Evolutionary conservation across 2,113 vertebrate species (phyloP), one percentile per base, ranked within the genome.

Genomic region (Symphodus melops): DNA sequence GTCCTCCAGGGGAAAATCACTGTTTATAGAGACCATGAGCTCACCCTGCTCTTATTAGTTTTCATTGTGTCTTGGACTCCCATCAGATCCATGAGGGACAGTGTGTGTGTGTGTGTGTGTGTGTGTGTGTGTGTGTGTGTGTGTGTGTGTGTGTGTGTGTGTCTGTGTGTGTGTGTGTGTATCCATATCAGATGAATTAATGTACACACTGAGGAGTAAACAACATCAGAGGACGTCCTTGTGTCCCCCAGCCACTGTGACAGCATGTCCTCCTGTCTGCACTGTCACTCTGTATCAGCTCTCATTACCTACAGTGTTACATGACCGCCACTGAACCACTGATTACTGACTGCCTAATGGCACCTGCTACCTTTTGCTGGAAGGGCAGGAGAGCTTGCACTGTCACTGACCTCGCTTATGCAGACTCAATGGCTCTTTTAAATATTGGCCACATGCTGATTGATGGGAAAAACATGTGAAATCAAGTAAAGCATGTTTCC

Each of bases 211-310:
- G 78, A 86, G 55, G 74, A 74, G 80, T 75, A 90, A 86, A 87
- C 85, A 89, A 82, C 83, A 84, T 70, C 68, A 62, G 81, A 88
- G 84, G 85, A 90, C 72, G 72, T 86, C 86, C 87, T 82, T 1
- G 11, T 69, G 69, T 88, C 81, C 84, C 69, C 62, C 76, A 81
- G 72, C 72, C 1, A 9, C 70, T 64, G 81, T 74, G 86, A 77
- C 89, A 87, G 83, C 67, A 54, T 84, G 83, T 86, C 77, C 84
- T 78, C 81, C 76, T 88, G 87, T 88, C 89, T 81, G 67, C 85
- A 61, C 71, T 75, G 84, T 86, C 84, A 85, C 75, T 84, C 73
- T 67, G 62, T 81, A 76, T 91, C 87, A 79, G 85, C 85, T 90
- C 87, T 74, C 73, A 79, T 91, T 89, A 90, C 89, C 79, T 84